A percentile compares a stretch with the other conserved stretches of the same genome.
Conservation (phyloP, 2,113 vertebrate genomes). For the Onychorhynchus coronatus region DNA sequence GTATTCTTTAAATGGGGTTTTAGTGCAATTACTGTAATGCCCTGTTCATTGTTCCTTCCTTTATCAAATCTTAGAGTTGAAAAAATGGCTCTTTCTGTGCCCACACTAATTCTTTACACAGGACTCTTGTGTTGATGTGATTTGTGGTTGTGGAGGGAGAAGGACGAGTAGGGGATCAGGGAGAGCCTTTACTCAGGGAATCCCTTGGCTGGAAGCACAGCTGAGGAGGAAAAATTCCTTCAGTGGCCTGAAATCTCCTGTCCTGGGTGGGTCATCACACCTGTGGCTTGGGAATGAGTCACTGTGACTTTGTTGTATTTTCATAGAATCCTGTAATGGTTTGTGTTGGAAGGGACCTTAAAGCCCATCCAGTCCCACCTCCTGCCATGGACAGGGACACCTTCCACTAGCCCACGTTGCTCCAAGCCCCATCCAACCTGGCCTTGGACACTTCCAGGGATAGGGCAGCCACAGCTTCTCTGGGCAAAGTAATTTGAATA, state of each 20-base stretch:
- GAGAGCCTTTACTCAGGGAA: background rate
- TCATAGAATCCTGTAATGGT: background rate
- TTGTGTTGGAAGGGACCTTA: background rate
- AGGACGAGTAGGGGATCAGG: background rate
- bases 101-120: background rate
- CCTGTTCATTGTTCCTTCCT: background rate
- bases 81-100: background rate
- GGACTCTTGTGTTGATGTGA: background rate
- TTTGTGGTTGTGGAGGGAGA: background rate
- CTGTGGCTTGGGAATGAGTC: background rate
- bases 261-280: background rate
- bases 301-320: background rate
- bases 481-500: too few relatives aligned
- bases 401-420: too few relatives aligned
- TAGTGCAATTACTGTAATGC: conserved; percentile 4
- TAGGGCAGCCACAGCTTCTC: too few relatives aligned
- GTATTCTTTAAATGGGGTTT: background rate
- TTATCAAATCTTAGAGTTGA: background rate
- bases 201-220: accelerated
- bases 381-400: too few relatives aligned
- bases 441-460: too few relatives aligned
- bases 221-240: background rate
- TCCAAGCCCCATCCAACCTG: too few relatives aligned
- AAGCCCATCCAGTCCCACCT: background rate
- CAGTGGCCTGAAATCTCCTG: background rate